These are phyloP conservation scores for Alloscopus bannaensis DNA, from an alignment of 2,888 invertebrate genomes.

Conservation along the genomic window DNA sequence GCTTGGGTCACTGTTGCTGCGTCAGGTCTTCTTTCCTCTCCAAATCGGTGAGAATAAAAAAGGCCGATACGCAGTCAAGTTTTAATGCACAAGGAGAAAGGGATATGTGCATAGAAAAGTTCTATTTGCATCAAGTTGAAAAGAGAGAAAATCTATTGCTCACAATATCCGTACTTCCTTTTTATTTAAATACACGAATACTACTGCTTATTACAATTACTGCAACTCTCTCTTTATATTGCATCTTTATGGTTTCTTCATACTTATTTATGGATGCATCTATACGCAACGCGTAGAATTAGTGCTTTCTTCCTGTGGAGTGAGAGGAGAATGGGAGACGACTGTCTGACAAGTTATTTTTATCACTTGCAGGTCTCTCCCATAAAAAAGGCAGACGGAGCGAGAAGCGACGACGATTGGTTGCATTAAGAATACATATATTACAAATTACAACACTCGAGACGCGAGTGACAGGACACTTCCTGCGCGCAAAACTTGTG, in stretches of 20 bases:
- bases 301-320: constrained; percentile 38
- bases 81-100: background rate
- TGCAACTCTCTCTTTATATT: too few relatives aligned
- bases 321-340: background rate
- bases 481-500: constrained; percentile 39
- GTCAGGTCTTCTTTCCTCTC: constrained; percentile 63
- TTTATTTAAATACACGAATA: constrained; percentile 55
- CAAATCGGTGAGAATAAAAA: constrained; percentile 40
- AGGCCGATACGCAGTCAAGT: constrained; percentile 10
- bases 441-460: constrained; percentile 23
- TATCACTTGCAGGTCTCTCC: constrained; percentile 21
- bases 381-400: background rate
- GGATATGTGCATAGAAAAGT: constrained; percentile 7
- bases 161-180: constrained; percentile 51
- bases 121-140: too few relatives aligned
- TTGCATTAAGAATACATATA: background rate
- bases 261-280: too few relatives aligned
- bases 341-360: constrained; percentile 33
- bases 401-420: constrained; percentile 7
- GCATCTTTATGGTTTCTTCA: too few relatives aligned
- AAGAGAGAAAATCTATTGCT: too few relatives aligned
- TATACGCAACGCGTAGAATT: too few relatives aligned
- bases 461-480: constrained; percentile 45
- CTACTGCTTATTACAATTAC: constrained; percentile 40
- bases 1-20: constrained; percentile 56